Conservation (phyloP, 2,113 vertebrate genomes). For the Tenrec ecaudatus region DNA sequence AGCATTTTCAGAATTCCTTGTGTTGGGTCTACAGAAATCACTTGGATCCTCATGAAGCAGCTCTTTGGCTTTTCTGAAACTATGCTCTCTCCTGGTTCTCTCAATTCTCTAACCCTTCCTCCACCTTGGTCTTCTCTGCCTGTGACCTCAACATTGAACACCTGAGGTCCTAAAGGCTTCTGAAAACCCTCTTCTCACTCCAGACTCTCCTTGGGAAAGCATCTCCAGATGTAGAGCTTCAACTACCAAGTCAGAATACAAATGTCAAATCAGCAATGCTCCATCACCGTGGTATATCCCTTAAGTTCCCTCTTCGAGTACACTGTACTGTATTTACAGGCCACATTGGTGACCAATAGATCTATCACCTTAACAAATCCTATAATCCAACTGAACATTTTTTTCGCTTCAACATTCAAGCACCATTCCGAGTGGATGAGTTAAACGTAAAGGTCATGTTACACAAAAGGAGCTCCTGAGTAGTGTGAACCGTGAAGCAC, state of each 20-base stretch:
- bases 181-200: neutral
- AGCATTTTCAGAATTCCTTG: neutral
- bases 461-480: neutral
- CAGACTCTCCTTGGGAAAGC: neutral
- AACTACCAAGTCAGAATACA: neutral
- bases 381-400: neutral
- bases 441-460: neutral
- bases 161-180: neutral
- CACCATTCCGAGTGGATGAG: neutral
- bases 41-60: neutral
- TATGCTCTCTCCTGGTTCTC: neutral
- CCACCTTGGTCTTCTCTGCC: no score
- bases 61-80: neutral
- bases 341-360: neutral
- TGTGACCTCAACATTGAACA: neutral
- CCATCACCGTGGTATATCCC: neutral
- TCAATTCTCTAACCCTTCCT: neutral
- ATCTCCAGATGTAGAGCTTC: neutral
- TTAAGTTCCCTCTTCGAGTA: neutral
- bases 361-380: no score
- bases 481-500: neutral
- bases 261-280: constrained; percentile 8
- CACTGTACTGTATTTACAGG: neutral
- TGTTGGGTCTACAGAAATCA: neutral
- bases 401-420: neutral